Evolutionary conservation across 2,797 vertebrate genomes (phyloP), one percentile per base, ranked within the genome.

Genomic region (Lepus oiostolus): DNA sequence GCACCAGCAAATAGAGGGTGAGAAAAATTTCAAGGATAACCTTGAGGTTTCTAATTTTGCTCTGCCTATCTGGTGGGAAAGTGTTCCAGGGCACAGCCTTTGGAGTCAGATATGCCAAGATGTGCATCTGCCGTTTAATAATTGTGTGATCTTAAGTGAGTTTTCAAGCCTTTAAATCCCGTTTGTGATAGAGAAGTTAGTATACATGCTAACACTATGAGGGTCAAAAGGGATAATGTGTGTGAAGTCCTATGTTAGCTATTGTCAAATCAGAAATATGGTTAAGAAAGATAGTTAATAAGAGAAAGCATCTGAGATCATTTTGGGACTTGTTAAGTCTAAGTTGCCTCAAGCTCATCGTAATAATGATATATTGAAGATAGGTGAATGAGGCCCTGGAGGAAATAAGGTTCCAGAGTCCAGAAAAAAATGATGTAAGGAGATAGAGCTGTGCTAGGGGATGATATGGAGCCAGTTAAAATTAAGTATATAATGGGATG

Each of bases 291-390:
- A n/a, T 12, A 71, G 42, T 84, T 74, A 91, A 81, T 60, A 79
- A 77, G 76, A 95, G 22, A 60, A 85, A 74, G 4, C 68, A 65
- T 80, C 42, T 77, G 82, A 67, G 42, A 22, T 92, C 22, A 58
- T 0, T 83, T 67, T 81, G 77, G 30, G 50, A 38, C 30, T 5
- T 52, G n/a, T 16, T 74, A 82, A 63, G 13, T 86, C 77, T 74
- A 83, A 32, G 22, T 35, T 96, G 30, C 7, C 38, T 85, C 7
- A 19, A 74, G 24, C 14, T 90, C 52, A 72, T 86, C n/a, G 74
- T 47, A 90, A 62, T 72, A 47, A 21, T 76, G 68, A 42, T 82
- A 75, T 82, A 83, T 79, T 85, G 80, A 85, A 95, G 52, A 16
- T 67, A 52, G 16, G 68, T 80, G 28, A 86, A 14, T 60, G 8